Percentiles rank a stretch among this genome's conserved stretches.
Conservation (phyloP, 2,797 vertebrate species). For the Erethizon dorsatum region DNA sequence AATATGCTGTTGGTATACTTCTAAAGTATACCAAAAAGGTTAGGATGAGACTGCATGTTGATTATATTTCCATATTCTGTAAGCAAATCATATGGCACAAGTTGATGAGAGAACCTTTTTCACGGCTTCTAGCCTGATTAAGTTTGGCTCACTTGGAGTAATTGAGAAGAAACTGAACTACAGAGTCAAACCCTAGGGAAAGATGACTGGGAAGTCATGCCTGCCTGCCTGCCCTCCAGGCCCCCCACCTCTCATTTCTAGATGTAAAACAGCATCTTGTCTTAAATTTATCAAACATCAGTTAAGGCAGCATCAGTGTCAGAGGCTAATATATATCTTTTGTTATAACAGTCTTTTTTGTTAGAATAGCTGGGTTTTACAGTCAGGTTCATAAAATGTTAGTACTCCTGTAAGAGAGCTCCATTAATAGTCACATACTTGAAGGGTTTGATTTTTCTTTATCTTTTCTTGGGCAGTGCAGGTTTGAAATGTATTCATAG, state of each 20-base stretch:
- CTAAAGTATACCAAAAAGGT: neutral
- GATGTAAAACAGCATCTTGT: neutral
- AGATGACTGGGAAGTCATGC: neutral
- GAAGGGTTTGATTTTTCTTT: neutral
- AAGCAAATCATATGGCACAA: neutral
- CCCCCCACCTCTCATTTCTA: neutral
- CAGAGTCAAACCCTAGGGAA: neutral
- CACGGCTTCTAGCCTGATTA: neutral
- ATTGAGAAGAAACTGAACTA: neutral
- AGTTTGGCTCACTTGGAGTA: conserved; percentile 4
- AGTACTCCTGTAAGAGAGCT: neutral
- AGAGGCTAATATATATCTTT: neutral
- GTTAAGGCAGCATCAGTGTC: neutral
- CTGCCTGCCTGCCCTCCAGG: neutral
- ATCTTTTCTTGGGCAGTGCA: neutral
- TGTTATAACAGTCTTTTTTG: neutral
- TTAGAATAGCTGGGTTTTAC: neutral
- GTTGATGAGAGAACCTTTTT: conserved; percentile 19
- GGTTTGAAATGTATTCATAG: neutral
- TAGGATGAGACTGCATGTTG: neutral
- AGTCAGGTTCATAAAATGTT: neutral
- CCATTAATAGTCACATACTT: neutral
- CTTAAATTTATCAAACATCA: neutral
- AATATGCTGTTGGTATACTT: neutral
- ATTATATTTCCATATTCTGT: neutral